Percentiles rank a stretch among this genome's conserved stretches.
These are phyloP conservation scores for Smutsia gigantea DNA, from an alignment of 2,797 vertebrate genomes.

Conservation along the genomic window DNA sequence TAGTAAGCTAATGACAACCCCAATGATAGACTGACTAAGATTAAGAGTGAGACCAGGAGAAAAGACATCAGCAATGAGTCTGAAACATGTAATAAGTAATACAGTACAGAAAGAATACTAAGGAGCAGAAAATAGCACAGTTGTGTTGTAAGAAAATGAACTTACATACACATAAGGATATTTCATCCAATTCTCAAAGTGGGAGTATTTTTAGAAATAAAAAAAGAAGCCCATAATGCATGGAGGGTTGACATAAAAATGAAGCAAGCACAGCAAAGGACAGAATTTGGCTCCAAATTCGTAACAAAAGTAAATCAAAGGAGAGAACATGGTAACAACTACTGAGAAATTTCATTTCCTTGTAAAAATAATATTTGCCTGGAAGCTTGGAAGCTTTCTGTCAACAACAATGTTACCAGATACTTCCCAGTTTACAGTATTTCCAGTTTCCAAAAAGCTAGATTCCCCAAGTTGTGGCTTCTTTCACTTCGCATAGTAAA, in stretches of 20 bases:
- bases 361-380: conserved; percentile 39
- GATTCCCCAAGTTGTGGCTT: not conserved
- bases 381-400: conserved; percentile 17
- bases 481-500: not conserved
- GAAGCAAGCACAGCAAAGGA: not conserved
- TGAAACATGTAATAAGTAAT: not conserved
- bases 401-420: not conserved
- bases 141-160: conserved; percentile 25
- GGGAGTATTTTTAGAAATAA: not conserved
- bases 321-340: conserved; percentile 19
- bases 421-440: not conserved
- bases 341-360: conserved; percentile 51
- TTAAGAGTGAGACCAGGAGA: conserved; percentile 25
- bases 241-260: conserved; percentile 34
- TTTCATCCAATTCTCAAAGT: conserved; percentile 12
- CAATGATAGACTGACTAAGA: conserved; percentile 1
- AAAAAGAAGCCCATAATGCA: not conserved
- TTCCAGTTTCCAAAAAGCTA: not conserved
- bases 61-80: not conserved
- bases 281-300: conserved; percentile 34
- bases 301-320: conserved; percentile 48
- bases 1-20: conserved; percentile 22
- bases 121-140: not conserved
- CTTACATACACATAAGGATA: not conserved
- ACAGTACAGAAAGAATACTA: not conserved